phyloP scores from a whole-genome alignment of 2,888 invertebrate species.

The Calephelis perditalis region DNA sequence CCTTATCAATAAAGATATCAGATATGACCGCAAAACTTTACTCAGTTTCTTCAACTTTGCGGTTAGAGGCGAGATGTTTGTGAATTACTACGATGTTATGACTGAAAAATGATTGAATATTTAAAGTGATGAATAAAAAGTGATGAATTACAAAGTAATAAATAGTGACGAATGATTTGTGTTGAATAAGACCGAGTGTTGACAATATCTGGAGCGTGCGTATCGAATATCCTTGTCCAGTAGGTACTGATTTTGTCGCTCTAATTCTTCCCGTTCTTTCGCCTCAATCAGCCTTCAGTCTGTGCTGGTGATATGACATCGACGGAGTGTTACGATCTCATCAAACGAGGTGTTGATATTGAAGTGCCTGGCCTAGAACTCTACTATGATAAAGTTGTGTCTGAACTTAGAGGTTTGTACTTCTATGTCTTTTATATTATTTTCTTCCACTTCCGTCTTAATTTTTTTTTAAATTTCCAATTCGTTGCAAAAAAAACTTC shows the following conservation, averaged over 20 bases:
- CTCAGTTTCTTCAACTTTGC: slow-evolving; percentile 22
- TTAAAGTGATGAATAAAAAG: slow-evolving; percentile 13
- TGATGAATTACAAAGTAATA: slow-evolving; percentile 10
- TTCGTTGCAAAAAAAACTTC: too few relatives aligned
- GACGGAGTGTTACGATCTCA: slow-evolving; percentile 72
- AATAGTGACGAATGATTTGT: slow-evolving; percentile 17
- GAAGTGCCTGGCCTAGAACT: slow-evolving; percentile 74
- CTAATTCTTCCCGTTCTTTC: slow-evolving; percentile 67
- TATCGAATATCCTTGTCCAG: slow-evolving; percentile 71
- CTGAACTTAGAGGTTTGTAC: slow-evolving; percentile 76
- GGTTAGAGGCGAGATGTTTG: slow-evolving; percentile 25
- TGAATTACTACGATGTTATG: slow-evolving; percentile 22
- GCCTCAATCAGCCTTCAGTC: slow-evolving; percentile 49
- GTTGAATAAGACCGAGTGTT: slow-evolving; percentile 58
- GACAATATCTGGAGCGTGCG: slow-evolving; percentile 62
- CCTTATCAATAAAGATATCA: slow-evolving; percentile 35
- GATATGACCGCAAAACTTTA: slow-evolving; percentile 24
- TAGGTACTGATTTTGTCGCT: slow-evolving; percentile 65
- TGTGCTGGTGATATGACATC: slow-evolving; percentile 65
- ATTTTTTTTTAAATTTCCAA: too few relatives aligned
- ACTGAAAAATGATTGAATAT: slow-evolving; percentile 14
- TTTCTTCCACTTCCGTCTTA: too few relatives aligned
- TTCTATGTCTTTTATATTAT: not conserved
- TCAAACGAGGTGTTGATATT: slow-evolving; percentile 67
- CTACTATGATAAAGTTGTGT: slow-evolving; percentile 78